Conservation (phyloP, 1,140 invertebrate genomes). For the Proctacanthus coquilletti region DNA sequence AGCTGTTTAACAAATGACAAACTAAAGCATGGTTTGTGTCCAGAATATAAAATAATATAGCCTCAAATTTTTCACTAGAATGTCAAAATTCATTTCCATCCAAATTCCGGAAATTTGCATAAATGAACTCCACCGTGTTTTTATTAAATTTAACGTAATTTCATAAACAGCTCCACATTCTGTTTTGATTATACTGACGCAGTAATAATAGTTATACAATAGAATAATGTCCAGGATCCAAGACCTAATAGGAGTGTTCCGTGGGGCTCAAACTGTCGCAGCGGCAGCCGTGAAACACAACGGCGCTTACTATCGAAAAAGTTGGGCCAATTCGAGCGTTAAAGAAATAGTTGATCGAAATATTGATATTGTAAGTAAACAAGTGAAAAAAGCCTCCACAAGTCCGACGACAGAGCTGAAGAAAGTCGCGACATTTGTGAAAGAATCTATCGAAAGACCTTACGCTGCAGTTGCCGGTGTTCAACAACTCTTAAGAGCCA, state of each 20-base stretch:
- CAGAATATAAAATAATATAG: too few species aligned
- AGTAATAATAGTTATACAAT: too few species aligned
- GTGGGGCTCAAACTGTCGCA: constrained; percentile 41
- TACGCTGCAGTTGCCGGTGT: constrained; percentile 21
- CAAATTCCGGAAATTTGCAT: too few species aligned
- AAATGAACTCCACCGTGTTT: too few species aligned
- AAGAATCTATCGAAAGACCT: constrained; percentile 18
- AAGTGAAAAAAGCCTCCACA: constrained; percentile 18
- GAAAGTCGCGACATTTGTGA: constrained; percentile 12
- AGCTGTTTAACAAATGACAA: too few species aligned
- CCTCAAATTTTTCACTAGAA: too few species aligned
- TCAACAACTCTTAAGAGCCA: constrained; percentile 11
- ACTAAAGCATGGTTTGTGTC: too few species aligned
- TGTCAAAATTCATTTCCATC: too few species aligned
- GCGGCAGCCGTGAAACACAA: constrained; percentile 41
- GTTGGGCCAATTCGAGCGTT: constrained; percentile 48
- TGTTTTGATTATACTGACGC: too few species aligned
- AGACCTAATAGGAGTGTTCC: constrained; percentile 42
- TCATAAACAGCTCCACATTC: too few species aligned
- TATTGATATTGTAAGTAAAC: constrained; percentile 15
- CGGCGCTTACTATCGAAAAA: constrained; percentile 33
- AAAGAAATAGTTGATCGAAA: constrained; percentile 32
- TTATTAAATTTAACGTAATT: too few species aligned
- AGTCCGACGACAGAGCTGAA: constrained; percentile 16
- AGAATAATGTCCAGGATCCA: constrained; percentile 40